Conservation (phyloP, 2,797 vertebrate species). For the Lagodon rhomboides region DNA sequence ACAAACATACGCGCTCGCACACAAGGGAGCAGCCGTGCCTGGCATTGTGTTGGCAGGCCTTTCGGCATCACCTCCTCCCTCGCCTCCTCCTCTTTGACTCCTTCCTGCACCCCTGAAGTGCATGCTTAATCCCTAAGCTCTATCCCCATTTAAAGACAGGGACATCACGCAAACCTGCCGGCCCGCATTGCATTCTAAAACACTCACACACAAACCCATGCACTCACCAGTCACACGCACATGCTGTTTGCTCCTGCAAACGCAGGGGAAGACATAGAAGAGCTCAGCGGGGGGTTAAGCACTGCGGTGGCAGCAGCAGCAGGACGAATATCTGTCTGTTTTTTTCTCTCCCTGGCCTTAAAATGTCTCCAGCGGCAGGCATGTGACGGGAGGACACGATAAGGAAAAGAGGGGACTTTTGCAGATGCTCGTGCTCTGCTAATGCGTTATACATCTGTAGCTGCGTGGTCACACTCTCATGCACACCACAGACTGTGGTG, state of each 20-base stretch:
- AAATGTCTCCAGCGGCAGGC: constrained; percentile 51
- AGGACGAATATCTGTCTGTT: constrained; percentile 34
- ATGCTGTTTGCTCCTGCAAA: constrained; percentile 57
- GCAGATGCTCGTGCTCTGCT: constrained; percentile 30
- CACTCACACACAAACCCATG: constrained; percentile 35
- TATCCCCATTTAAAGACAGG: constrained; percentile 72
- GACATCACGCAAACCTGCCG: constrained; percentile 78
- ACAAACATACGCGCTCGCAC: constrained; percentile 46
- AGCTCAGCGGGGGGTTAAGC: constrained; percentile 68
- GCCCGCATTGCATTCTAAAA: constrained; percentile 63
- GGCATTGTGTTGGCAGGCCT: constrained; percentile 74
- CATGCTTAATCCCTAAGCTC: constrained; percentile 80
- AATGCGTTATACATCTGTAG: constrained; percentile 40
- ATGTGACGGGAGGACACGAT: constrained; percentile 51
- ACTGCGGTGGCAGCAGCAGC: constrained; percentile 51
- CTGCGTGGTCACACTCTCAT: constrained; percentile 47
- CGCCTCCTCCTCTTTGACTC: constrained; percentile 51
- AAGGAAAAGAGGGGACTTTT: constrained; percentile 47
- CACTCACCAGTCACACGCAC: constrained; percentile 45
- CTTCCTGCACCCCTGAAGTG: constrained; percentile 77
- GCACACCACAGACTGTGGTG: constrained; percentile 32
- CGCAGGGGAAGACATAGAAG: constrained; percentile 52
- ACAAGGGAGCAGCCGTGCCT: constrained; percentile 38
- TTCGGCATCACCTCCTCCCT: constrained; percentile 61
- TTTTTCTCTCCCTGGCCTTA: constrained; percentile 17